Evolutionary conservation across 2,797 vertebrate genomes (phyloP).

Genomic region (Helicolenus hilgendorfi): DNA sequence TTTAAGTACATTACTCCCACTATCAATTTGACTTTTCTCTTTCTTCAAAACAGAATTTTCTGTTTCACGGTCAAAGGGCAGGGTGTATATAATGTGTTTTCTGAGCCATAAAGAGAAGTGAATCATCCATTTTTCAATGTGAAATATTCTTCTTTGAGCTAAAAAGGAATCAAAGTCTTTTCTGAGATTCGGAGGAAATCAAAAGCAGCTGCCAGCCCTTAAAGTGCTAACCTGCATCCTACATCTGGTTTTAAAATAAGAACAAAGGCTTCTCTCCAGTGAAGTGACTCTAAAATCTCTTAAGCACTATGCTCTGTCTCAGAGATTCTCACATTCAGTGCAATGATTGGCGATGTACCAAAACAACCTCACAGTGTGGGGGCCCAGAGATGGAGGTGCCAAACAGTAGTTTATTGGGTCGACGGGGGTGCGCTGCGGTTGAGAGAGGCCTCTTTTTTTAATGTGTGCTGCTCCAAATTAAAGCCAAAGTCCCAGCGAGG

Average conservation of each 20-base stretch:
- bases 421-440: conserved; percentile 6
- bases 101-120: background rate
- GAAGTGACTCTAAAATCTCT: conserved; percentile 29
- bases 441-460: conserved; percentile 35
- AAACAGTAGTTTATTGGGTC: conserved; percentile 47
- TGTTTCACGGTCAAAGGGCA: conserved; percentile 8
- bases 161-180: conserved; percentile 65
- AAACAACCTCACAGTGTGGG: conserved; percentile 48
- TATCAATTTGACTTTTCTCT: background rate
- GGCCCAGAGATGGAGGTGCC: conserved; percentile 51
- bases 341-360: conserved; percentile 36
- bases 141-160: conserved; percentile 58
- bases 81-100: background rate
- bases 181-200: conserved; percentile 52
- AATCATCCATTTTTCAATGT: conserved; percentile 35
- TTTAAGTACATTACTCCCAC: background rate
- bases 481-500: conserved; percentile 50
- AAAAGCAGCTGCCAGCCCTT: conserved; percentile 59
- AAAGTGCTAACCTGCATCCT: conserved; percentile 52
- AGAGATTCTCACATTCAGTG: conserved; percentile 28
- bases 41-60: background rate
- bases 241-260: conserved; percentile 62
- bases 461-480: conserved; percentile 65
- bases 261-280: conserved; percentile 62
- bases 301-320: conserved; percentile 2